Conservation (phyloP, 1,140 invertebrate genomes). For the Drosophila ficusphila region DNA sequence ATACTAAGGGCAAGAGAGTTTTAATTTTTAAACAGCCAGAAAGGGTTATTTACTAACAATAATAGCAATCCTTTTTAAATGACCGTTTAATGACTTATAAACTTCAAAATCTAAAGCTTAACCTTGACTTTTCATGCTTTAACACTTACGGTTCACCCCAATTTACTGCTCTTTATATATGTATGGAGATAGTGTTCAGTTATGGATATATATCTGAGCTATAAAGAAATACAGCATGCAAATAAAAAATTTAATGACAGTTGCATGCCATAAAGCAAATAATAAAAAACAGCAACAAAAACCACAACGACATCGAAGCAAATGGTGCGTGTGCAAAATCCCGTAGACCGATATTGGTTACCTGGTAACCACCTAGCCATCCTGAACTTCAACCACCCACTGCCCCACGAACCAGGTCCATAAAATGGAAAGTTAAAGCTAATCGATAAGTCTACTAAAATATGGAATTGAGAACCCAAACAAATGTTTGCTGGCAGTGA, state of each 20-base stretch:
- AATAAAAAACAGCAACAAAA: conserved; percentile 16
- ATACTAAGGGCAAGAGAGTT: too few species aligned
- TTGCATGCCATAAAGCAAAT: conserved; percentile 52
- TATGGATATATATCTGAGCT: conserved; percentile 27
- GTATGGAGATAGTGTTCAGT: conserved; percentile 6
- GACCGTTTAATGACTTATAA: background rate
- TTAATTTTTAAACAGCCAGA: too few species aligned
- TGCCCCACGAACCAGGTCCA: background rate
- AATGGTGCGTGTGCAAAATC: conserved; percentile 44
- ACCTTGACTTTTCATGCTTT: background rate
- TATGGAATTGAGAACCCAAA: background rate
- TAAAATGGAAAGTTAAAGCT: conserved; percentile 24
- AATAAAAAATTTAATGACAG: conserved; percentile 52
- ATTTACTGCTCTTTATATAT: background rate
- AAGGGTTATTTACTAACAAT: too few species aligned
- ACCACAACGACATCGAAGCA: conserved; percentile 1
- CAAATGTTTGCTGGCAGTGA: background rate
- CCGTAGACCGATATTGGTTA: background rate
- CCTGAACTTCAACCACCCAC: background rate
- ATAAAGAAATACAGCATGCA: conserved; percentile 52
- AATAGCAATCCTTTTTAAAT: background rate
- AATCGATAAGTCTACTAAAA: conserved; percentile 41
- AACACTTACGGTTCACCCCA: background rate
- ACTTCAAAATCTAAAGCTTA: background rate
- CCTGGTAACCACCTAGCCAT: conserved; percentile 23